phyloP scores from a whole-genome alignment of 2,797 vertebrate genomes.

The Phataginus tetradactyla region DNA sequence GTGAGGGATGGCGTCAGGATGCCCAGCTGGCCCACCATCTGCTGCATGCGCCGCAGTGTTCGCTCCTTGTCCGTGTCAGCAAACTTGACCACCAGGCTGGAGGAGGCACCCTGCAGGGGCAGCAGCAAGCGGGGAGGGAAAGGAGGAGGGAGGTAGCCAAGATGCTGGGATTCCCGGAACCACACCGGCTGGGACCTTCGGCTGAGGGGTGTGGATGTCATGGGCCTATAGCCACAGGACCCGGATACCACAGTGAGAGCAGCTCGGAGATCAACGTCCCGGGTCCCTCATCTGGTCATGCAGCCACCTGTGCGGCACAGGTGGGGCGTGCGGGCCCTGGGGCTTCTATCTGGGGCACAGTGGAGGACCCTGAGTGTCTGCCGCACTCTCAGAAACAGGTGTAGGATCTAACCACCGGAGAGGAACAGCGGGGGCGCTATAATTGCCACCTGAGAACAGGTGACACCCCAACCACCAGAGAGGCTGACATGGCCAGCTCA shows the following conservation, averaged over 20 bases:
- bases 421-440: not conserved
- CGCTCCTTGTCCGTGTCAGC: constrained; percentile 99
- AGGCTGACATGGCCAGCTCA: not conserved
- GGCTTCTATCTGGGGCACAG: not conserved
- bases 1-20: constrained; percentile 97
- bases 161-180: not conserved
- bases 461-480: not conserved
- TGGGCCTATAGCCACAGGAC: not conserved
- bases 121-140: constrained; percentile 61
- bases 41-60: constrained; percentile 98
- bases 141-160: constrained; percentile 65
- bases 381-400: not conserved
- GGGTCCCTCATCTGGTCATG: not conserved
- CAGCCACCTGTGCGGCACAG: not conserved
- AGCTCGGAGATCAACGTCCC: not conserved
- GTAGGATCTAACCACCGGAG: not conserved
- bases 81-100: constrained; percentile 99
- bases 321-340: no score
- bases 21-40: constrained; percentile 99
- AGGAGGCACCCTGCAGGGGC: constrained; percentile 95
- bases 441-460: not conserved
- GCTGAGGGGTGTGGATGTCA: not conserved
- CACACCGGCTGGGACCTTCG: not conserved
- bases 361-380: not conserved
- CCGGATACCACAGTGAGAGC: not conserved